A percentile compares a stretch with the other conserved stretches of the same genome.
Conservation (phyloP, 2,888 invertebrate species). For the Lithophane semibrunnea region DNA sequence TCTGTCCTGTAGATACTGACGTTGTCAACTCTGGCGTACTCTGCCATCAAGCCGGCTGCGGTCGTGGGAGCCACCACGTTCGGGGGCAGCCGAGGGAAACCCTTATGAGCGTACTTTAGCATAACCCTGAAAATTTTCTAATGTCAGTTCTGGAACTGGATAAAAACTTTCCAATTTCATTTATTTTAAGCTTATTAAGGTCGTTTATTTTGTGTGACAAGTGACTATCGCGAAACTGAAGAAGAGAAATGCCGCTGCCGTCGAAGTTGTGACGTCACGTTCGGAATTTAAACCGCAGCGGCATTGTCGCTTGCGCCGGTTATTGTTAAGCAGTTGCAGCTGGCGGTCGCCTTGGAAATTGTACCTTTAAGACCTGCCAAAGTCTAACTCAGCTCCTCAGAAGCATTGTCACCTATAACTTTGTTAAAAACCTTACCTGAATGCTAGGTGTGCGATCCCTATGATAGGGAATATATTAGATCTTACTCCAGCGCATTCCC, state of each 20-base stretch:
- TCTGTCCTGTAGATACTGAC: constrained; percentile 83
- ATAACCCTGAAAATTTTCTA: constrained; percentile 87
- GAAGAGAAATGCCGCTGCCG: background rate
- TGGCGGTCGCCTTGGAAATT: background rate
- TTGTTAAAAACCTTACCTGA: constrained; percentile 81
- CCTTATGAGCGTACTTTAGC: constrained; percentile 85
- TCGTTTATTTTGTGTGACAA: background rate
- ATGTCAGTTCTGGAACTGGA: background rate
- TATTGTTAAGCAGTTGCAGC: no score
- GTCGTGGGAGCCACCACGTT: constrained; percentile 61
- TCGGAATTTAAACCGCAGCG: background rate
- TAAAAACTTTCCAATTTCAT: background rate
- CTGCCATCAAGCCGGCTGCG: constrained; percentile 78
- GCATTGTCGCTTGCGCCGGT: background rate
- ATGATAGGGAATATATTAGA: constrained; percentile 92
- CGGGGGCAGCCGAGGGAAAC: constrained; percentile 72
- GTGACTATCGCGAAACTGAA: background rate
- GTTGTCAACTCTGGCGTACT: constrained; percentile 78
- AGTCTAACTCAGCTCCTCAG: background rate
- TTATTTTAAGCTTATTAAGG: background rate
- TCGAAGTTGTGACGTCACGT: background rate
- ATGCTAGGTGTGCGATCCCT: constrained; percentile 95
- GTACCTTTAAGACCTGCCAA: background rate
- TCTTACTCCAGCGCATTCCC: constrained; percentile 93
- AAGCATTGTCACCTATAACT: background rate